Percentiles rank a stretch among this genome's conserved stretches.
These are phyloP conservation scores for Galemys pyrenaicus DNA, from an alignment of 2,113 vertebrate species.

Conservation along the genomic window DNA sequence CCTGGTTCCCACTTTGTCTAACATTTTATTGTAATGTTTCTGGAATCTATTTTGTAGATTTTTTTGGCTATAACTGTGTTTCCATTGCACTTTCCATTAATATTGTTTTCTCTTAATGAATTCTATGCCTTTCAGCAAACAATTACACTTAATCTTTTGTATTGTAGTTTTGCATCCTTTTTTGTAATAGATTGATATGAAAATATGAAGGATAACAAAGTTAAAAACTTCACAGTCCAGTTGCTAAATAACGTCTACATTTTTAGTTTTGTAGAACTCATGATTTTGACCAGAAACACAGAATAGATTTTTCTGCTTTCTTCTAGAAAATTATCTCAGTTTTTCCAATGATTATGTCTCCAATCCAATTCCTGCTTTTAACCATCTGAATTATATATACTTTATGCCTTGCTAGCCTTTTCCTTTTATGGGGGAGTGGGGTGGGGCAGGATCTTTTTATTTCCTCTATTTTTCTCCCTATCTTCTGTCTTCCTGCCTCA, in stretches of 20 bases:
- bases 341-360: not conserved
- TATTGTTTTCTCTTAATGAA: constrained; percentile 61
- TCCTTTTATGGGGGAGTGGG: not conserved
- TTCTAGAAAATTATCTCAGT: not conserved
- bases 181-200: not conserved
- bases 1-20: constrained; percentile 83
- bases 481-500: not conserved
- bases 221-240: not conserved
- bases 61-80: constrained; percentile 23
- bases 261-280: constrained; percentile 41
- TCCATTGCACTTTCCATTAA: constrained; percentile 61
- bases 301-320: constrained; percentile 31
- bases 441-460: not conserved
- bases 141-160: constrained; percentile 5
- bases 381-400: not conserved
- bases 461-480: not conserved
- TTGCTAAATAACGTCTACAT: not conserved
- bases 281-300: constrained; percentile 34
- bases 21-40: constrained; percentile 76
- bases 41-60: constrained; percentile 73
- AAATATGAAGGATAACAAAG: constrained; percentile 33
- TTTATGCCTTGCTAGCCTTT: not conserved
- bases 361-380: not conserved
- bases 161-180: constrained; percentile 8
- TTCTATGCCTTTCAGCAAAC: constrained; percentile 28